Percentiles rank a stretch among this genome's conserved stretches.
These are phyloP conservation scores for Chironomus tentans DNA, from an alignment of 2,888 invertebrate genomes.

Conservation along the genomic window DNA sequence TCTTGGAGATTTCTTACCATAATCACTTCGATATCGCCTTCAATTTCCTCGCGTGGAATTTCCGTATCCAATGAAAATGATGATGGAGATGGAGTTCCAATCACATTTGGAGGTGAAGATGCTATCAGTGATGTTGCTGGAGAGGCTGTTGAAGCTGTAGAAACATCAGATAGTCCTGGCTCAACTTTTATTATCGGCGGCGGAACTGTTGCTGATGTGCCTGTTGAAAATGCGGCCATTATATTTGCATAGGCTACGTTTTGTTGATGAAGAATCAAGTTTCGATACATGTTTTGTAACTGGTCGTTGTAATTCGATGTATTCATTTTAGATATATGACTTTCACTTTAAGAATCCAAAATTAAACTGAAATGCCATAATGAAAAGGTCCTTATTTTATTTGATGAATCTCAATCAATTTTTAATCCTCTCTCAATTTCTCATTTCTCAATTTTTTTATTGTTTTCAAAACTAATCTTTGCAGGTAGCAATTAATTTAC, in stretches of 20 bases:
- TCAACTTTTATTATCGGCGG: not conserved
- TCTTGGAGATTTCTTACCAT: not conserved
- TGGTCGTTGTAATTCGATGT: not conserved
- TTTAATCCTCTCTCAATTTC: not conserved
- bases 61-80: not conserved
- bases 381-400: not conserved
- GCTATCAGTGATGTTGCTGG: not conserved
- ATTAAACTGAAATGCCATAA: not conserved
- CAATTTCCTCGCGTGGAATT: conserved; percentile 4
- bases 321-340: not conserved
- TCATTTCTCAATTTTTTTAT: not conserved
- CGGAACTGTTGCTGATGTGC: not conserved
- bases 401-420: not conserved
- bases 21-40: conserved; percentile 6
- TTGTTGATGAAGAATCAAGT: not conserved
- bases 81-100: not conserved
- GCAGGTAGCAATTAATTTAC: not conserved
- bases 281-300: not conserved
- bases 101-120: not conserved
- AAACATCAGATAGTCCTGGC: not conserved
- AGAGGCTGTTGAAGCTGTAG: not conserved
- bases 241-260: not conserved
- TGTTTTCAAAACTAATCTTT: not conserved
- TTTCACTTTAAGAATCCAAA: not conserved
- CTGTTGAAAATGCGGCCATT: not conserved